These are phyloP conservation scores for Trachymyrmex septentrionalis DNA, from an alignment of 1,140 invertebrate species.

Conservation along the genomic window DNA sequence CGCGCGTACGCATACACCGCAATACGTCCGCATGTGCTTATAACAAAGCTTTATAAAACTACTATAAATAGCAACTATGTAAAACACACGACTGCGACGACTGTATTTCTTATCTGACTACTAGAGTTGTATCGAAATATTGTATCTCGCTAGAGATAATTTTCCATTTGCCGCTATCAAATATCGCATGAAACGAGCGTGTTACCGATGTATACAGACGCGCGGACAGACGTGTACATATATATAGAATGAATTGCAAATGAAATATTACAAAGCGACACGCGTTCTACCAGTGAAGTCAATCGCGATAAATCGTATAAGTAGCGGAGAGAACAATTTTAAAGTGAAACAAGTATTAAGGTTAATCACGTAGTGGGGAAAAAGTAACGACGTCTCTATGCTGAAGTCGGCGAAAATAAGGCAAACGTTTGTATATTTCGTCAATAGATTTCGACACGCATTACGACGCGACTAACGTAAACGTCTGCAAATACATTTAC, in stretches of 20 bases:
- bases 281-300: constrained; percentile 54
- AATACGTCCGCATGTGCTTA: background rate
- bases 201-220: constrained; percentile 7
- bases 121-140: background rate
- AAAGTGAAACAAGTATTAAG: constrained; percentile 56
- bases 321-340: constrained; percentile 52
- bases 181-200: background rate
- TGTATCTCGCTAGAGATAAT: constrained; percentile 28
- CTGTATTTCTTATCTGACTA: background rate
- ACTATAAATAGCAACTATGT: background rate
- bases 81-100: background rate
- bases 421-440: constrained; percentile 54
- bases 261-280: constrained; percentile 56
- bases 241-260: constrained; percentile 62
- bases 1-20: background rate
- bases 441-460: constrained; percentile 38
- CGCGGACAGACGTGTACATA: constrained; percentile 52
- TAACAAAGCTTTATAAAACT: constrained; percentile 15
- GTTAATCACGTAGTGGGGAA: constrained; percentile 48
- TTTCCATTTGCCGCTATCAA: constrained; percentile 25
- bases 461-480: constrained; percentile 31
- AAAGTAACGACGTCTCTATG: constrained; percentile 37
- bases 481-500: constrained; percentile 24
- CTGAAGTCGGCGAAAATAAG: constrained; percentile 50
- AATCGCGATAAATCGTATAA: constrained; percentile 63